These are phyloP conservation scores for Eristalis intricaria DNA, from an alignment of 2,888 invertebrate species.

Conservation along the genomic window DNA sequence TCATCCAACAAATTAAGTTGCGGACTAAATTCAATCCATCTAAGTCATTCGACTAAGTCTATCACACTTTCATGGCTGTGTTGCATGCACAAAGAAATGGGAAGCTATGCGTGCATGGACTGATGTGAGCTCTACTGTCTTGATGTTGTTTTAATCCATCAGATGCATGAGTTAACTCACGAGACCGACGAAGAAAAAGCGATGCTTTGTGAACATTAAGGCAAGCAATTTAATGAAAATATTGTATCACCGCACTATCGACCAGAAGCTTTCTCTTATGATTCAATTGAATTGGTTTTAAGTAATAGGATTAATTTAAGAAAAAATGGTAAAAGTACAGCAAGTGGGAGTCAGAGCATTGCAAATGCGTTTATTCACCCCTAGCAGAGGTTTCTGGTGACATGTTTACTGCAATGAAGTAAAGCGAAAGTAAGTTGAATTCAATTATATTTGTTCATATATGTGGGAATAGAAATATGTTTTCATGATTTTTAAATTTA, in stretches of 20 bases:
- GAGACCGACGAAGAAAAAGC: background rate
- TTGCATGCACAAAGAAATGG: constrained; percentile 3
- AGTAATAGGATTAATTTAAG: background rate
- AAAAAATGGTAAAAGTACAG: no score
- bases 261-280: background rate
- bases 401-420: no score
- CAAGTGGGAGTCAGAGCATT: no score
- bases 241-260: background rate
- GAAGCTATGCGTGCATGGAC: constrained; percentile 3
- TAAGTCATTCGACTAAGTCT: background rate
- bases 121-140: background rate
- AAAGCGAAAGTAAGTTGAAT: no score
- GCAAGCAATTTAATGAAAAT: background rate
- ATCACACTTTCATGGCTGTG: background rate
- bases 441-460: no score
- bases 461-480: no score
- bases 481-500: no score
- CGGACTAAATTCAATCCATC: constrained; percentile 7
- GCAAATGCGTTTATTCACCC: no score
- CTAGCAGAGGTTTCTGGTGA: no score
- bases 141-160: background rate
- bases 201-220: background rate
- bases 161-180: background rate
- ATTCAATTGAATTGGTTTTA: background rate
- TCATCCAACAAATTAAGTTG: constrained; percentile 36